Percentiles rank a stretch among this genome's conserved stretches.
These are phyloP conservation scores for Mylabris sibirica DNA, from an alignment of 2,888 invertebrate species.

Conservation along the genomic window DNA sequence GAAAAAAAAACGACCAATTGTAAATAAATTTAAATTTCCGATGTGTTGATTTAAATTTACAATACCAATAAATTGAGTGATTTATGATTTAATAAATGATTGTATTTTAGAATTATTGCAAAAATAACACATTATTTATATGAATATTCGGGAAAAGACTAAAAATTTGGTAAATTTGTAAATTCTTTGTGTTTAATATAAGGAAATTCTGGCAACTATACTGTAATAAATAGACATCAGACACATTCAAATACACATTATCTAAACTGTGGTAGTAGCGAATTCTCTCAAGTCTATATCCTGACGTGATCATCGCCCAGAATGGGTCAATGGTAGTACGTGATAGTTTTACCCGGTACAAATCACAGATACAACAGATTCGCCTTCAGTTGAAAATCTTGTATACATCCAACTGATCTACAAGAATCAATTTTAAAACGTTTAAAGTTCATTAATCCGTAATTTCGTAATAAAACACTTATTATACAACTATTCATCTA, in stretches of 20 bases:
- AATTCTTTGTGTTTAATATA: background rate
- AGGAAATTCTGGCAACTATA: background rate
- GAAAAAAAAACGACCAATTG: background rate
- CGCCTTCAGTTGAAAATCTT: background rate
- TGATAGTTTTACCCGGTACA: background rate
- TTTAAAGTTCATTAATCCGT: conserved; percentile 13
- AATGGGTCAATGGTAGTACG: conserved; percentile 1
- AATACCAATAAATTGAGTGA: background rate
- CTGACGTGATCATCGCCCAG: background rate
- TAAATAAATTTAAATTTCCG: background rate
- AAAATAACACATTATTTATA: background rate
- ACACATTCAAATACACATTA: background rate
- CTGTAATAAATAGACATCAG: background rate
- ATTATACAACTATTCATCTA: too few relatives aligned
- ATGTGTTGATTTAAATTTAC: background rate
- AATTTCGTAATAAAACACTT: background rate
- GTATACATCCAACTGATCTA: too few relatives aligned
- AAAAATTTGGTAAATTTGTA: background rate
- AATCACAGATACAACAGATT: background rate
- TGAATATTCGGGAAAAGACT: background rate
- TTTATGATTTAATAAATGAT: background rate
- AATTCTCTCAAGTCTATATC: conserved; percentile 5
- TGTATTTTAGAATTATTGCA: background rate
- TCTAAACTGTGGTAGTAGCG: background rate
- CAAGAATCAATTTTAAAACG: background rate